Evolutionary conservation across 2,888 invertebrate species (phyloP).

Genomic region (Phania funesta): DNA sequence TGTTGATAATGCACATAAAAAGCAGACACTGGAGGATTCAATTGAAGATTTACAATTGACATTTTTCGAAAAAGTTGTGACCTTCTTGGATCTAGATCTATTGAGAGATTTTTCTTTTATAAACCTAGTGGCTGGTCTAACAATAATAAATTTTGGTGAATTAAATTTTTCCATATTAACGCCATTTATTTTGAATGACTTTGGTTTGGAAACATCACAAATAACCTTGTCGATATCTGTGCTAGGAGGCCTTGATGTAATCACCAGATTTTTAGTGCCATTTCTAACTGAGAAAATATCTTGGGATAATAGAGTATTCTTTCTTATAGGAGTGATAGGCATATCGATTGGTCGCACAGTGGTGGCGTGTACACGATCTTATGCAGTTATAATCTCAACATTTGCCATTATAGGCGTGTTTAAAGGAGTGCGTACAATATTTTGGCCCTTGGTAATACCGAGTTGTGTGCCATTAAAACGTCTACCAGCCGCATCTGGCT

Average conservation of each 20-base stretch:
- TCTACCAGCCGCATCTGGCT: constrained; percentile 86
- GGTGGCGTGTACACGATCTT: constrained; percentile 84
- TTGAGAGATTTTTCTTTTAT: constrained; percentile 86
- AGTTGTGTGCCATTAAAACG: constrained; percentile 86
- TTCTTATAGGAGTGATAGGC: constrained; percentile 84
- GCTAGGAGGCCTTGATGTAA: constrained; percentile 85
- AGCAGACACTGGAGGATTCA: constrained; percentile 11
- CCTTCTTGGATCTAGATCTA: constrained; percentile 87
- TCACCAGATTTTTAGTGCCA: constrained; percentile 85
- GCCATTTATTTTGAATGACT: constrained; percentile 87
- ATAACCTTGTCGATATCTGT: constrained; percentile 87
- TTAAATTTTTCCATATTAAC: constrained; percentile 87
- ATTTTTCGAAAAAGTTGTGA: constrained; percentile 82
- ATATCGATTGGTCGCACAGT: constrained; percentile 84
- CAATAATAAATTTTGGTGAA: constrained; percentile 86
- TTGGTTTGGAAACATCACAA: constrained; percentile 82
- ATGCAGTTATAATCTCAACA: constrained; percentile 82
- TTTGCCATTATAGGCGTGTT: constrained; percentile 86
- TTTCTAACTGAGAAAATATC: constrained; percentile 86
- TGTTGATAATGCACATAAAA: background rate
- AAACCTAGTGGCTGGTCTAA: constrained; percentile 86
- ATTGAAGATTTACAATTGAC: constrained; percentile 67
- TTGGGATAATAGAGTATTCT: constrained; percentile 87
- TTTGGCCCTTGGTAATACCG: constrained; percentile 88
- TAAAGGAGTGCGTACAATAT: constrained; percentile 87